Conservation (phyloP, 2,113 vertebrate species). For the Aviceda subcristata region DNA sequence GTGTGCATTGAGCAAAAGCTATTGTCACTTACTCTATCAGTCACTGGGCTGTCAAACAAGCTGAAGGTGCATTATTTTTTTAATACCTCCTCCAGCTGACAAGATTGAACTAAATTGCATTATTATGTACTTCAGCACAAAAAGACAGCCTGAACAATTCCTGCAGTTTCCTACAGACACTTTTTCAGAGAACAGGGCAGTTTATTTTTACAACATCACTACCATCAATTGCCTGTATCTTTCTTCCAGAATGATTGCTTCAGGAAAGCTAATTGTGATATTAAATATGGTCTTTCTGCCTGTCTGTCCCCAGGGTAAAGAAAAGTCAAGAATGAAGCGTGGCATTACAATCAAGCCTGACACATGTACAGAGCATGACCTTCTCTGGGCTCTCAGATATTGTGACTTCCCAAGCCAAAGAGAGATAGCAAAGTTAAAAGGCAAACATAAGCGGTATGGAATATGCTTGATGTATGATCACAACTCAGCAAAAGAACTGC, state of each 20-base stretch:
- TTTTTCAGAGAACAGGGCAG: neutral
- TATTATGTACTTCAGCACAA: neutral
- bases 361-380: slow-evolving; percentile 18
- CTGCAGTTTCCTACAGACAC: neutral
- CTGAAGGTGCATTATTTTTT: neutral
- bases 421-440: neutral
- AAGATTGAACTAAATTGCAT: neutral
- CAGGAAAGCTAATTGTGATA: slow-evolving; percentile 44
- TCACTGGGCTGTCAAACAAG: neutral
- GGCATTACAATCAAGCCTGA: slow-evolving; percentile 43
- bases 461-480: neutral
- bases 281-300: slow-evolving; percentile 35
- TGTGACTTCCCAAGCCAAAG: neutral
- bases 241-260: neutral
- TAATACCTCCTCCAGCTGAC: neutral
- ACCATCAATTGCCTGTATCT: neutral
- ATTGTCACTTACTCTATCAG: neutral
- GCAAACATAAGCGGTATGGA: neutral
- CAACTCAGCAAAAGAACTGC: neutral
- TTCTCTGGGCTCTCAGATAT: neutral
- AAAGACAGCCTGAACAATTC: neutral
- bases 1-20: neutral
- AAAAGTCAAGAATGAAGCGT: neutral
- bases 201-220: slow-evolving; percentile 1
- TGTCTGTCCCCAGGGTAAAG: neutral